Base-by-base conservation (phyloP, 2,113 vertebrate genomes). In the Antennarius striatus region DNA sequence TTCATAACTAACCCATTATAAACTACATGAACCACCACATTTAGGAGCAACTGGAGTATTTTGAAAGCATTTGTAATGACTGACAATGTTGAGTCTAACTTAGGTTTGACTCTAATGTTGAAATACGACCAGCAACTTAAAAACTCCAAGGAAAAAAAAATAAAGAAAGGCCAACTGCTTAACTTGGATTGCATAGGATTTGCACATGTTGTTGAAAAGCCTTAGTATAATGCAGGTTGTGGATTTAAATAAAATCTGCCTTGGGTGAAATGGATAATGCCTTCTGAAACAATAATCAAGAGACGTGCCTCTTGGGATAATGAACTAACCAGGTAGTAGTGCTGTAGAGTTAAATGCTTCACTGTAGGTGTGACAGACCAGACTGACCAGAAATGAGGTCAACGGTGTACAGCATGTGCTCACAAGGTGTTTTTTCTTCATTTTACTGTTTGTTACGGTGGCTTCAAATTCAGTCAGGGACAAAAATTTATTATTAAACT, bases 191-290 rank as follows among this genome's bases (percentile, higher is more conserved):
- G 78, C 79, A 65, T 74, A 73, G 58, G 80, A 84, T 91, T 91
- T 91, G 90, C 90, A 91, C 91, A 89, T 67, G 60, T 84, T 81
- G 62, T 88, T 86, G 68, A 74, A 76, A 88, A 80, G 89, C 89
- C 87, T 90, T 84, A 83, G 77, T 80, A 80, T 56, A 72, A 50
- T 61, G 75, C 77, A 84, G 73, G 68, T 84, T 61, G 64, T 66
- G 60, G 69, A 39, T 87, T 75, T 76, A 73, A 72, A 75, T 56
- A 83, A 79, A 80, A 82, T 84, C 79, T 87, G 84, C 77, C 80
- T 75, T 84, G 42, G 61, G 61, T 60, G n/a, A 62, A 72, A 64
- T 7, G 43, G 67, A 71, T 56, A 46, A 90, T 80, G 85, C 89
- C 83, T 89, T 90, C 59, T 73, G 79, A 74, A 73, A 83, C 58